phyloP scores from a whole-genome alignment of 2,113 vertebrate genomes.

The Pandion haliaetus region DNA sequence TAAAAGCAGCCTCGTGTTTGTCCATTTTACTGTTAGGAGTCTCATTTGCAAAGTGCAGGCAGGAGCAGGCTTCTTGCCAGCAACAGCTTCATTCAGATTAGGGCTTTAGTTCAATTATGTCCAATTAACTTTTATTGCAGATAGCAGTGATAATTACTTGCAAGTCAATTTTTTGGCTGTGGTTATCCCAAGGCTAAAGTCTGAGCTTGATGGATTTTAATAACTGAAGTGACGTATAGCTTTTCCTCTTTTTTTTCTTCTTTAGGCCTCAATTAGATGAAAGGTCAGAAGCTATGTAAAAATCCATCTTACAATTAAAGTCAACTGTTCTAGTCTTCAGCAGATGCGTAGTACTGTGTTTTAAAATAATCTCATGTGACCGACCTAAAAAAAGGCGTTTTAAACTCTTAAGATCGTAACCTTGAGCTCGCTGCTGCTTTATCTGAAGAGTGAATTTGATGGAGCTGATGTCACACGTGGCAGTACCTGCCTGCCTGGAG shows the following conservation, averaged over 20 bases:
- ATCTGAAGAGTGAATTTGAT: neutral
- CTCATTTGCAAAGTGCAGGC: conserved; percentile 70
- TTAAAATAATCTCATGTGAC: conserved; percentile 64
- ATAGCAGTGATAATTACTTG: conserved; percentile 78
- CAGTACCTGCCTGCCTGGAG: neutral
- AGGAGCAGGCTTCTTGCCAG: conserved; percentile 70
- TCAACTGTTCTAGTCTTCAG: conserved; percentile 45
- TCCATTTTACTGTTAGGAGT: conserved; percentile 65
- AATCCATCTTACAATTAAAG: conserved; percentile 67
- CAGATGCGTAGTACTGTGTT: conserved; percentile 45
- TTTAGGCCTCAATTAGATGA: conserved; percentile 61
- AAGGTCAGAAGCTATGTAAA: conserved; percentile 70
- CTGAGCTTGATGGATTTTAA: conserved; percentile 76
- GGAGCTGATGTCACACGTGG: conserved; percentile 3
- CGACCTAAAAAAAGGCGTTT: conserved; percentile 51
- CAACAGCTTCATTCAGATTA: conserved; percentile 72
- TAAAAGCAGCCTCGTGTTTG: conserved; percentile 67
- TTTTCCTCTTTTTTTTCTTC: conserved; percentile 45
- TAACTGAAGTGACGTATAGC: conserved; percentile 63
- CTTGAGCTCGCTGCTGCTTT: conserved; percentile 42
- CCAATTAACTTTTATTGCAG: conserved; percentile 82
- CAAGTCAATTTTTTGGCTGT: conserved; percentile 74
- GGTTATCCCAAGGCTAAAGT: conserved; percentile 72
- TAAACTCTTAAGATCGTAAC: conserved; percentile 43
- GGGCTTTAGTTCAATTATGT: conserved; percentile 79